phyloP scores from a whole-genome alignment of 2,888 invertebrate species.

The Apotomis capreana region DNA sequence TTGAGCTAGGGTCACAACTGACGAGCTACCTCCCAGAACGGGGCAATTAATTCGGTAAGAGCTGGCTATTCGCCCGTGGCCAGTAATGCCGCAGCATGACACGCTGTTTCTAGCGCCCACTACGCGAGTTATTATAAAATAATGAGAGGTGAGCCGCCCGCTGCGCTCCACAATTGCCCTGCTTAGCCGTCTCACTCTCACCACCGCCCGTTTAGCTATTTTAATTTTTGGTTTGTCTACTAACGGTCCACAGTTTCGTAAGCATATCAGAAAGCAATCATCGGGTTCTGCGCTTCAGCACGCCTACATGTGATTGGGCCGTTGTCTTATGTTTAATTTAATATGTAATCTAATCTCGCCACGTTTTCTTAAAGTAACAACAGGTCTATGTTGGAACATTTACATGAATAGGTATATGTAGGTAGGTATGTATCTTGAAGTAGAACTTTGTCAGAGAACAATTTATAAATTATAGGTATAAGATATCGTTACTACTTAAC shows the following conservation, averaged over 20 bases:
- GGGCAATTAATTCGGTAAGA: slow-evolving; percentile 79
- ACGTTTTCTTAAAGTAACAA: background rate
- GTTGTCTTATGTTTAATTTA: slow-evolving; percentile 43
- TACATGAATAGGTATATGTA: no score
- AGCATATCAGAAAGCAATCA: slow-evolving; percentile 65
- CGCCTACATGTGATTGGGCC: slow-evolving; percentile 58
- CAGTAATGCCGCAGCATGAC: slow-evolving; percentile 70
- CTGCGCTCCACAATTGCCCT: slow-evolving; percentile 81
- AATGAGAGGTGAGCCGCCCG: slow-evolving; percentile 81
- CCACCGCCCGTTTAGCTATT: slow-evolving; percentile 80
- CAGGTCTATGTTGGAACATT: background rate
- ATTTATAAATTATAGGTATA: no score
- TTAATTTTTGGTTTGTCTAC: slow-evolving; percentile 83
- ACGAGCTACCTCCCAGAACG: slow-evolving; percentile 76
- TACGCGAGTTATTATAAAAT: slow-evolving; percentile 81
- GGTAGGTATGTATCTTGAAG: no score
- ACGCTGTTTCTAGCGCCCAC: slow-evolving; percentile 71
- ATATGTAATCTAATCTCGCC: slow-evolving; percentile 36
- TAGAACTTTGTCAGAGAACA: no score
- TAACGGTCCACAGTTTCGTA: slow-evolving; percentile 76
- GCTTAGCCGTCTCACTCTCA: slow-evolving; percentile 76
- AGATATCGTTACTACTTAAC: no score
- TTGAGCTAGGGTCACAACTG: slow-evolving; percentile 55
- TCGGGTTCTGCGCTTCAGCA: slow-evolving; percentile 61
- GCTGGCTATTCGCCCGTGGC: slow-evolving; percentile 66